Conservation (phyloP, 2,113 vertebrate species). For the Pontoporia blainvillei region DNA sequence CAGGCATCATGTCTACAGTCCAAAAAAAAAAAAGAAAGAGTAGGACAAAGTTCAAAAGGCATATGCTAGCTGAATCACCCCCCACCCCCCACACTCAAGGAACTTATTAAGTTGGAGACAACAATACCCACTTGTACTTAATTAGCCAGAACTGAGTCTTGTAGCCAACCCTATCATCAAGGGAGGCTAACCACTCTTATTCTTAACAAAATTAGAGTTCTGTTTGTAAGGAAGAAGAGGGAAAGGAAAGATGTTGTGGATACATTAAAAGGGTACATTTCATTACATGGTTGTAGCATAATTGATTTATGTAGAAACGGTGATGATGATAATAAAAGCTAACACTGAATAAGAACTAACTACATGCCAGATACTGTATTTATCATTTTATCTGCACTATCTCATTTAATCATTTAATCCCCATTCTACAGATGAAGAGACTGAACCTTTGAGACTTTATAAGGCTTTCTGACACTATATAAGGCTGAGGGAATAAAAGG, state of each 20-base stretch:
- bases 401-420: not conserved
- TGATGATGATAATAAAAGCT: not conserved
- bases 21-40: not conserved
- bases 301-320: not conserved
- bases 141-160: not conserved
- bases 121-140: not conserved
- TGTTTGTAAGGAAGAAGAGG: not conserved
- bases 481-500: not conserved
- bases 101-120: not conserved
- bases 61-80: not conserved
- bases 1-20: not conserved
- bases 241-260: not conserved
- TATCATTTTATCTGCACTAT: not conserved
- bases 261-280: not conserved
- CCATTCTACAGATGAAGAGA: not conserved
- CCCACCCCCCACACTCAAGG: not conserved
- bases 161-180: not conserved
- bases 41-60: not conserved
- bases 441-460: not conserved
- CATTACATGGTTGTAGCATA: not conserved
- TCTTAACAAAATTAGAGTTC: not conserved
- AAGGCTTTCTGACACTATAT: not conserved
- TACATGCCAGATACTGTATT: not conserved
- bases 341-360: not conserved
- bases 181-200: not conserved